Evolutionary conservation across 1,140 invertebrate species (phyloP), one percentile per base, ranked within the genome.

Genomic region (Polyergus mexicanus): DNA sequence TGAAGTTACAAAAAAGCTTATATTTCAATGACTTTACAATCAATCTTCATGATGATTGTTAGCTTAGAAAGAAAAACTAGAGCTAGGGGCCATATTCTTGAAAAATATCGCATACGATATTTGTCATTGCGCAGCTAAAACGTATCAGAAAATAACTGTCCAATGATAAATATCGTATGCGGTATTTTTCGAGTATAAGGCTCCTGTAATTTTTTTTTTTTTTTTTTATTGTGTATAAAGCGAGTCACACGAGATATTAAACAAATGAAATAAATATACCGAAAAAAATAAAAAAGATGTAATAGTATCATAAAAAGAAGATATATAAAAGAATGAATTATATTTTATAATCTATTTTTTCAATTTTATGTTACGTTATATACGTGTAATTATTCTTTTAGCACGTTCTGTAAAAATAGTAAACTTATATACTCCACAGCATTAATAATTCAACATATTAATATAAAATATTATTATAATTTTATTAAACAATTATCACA

Each of bases 21-120:
- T 22, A 19, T 3, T 22, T 58, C 71, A 58, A 72, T 10, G 22
- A 32, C 3, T 10, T 1, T 77, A 71, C 44, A 72, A 60, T 22
- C 41, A 22, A 60, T 54, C 51, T 81, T 81, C 65, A 58, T 41
- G 22, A 74, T 16, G 4, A 41, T 3, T 11, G 38, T 60, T 58
- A 56, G 5, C 10, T 81, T 81, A 72, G 66, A 81, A 32, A 71
- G 56, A 32, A 69, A 58, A 28, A n/a, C n/a, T n/a, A n/a, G n/a
- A n/a, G n/a, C n/a, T n/a, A 28, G 25, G 1, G 25, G 25, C 25
- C 25, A 1, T 28, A 28, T 28, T 28, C 25, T 28, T 1, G 25
- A 28, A 28, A 28, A 28, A 28, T 28, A 28, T 28, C 25, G 25
- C 25, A 28, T 28, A 28, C 25, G 25, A 28, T 28, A 28, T n/a